Percentiles rank a stretch among this genome's conserved stretches.
Conservation (phyloP, 1,140 invertebrate species). For the Panulirus ornatus region DNA sequence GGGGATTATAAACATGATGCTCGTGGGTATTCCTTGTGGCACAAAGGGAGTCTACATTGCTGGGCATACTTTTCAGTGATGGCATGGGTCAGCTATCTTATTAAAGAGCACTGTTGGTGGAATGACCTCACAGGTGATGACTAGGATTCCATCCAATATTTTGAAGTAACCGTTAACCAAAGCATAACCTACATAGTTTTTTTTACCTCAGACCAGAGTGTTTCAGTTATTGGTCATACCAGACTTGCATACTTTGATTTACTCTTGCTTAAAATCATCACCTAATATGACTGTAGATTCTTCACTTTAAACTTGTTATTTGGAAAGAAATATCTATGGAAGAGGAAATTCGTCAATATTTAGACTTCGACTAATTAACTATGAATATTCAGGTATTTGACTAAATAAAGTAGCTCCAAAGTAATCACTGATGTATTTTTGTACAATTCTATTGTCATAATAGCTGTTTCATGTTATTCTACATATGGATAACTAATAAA, state of each 20-base stretch:
- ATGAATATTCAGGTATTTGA: slow-evolving; percentile 72
- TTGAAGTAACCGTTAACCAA: slow-evolving; percentile 66
- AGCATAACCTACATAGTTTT: slow-evolving; percentile 70
- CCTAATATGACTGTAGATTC: slow-evolving; percentile 49
- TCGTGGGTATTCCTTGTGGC: slow-evolving; percentile 40
- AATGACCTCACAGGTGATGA: slow-evolving; percentile 61
- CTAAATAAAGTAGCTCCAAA: slow-evolving; percentile 71
- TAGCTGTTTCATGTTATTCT: slow-evolving; percentile 70
- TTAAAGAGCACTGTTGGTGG: slow-evolving; percentile 39
- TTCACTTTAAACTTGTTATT: slow-evolving; percentile 32
- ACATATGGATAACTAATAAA: slow-evolving; percentile 61
- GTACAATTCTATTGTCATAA: slow-evolving; percentile 71
- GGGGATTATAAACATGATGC: slow-evolving; percentile 38
- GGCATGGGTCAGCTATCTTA: slow-evolving; percentile 41
- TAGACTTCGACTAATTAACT: slow-evolving; percentile 66
- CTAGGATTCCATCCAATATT: slow-evolving; percentile 69
- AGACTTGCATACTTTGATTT: slow-evolving; percentile 51
- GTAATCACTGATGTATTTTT: slow-evolving; percentile 72
- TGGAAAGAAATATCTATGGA: slow-evolving; percentile 55
- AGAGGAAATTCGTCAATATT: slow-evolving; percentile 70
- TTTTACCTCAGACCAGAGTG: slow-evolving; percentile 59
- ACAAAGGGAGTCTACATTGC: slow-evolving; percentile 31
- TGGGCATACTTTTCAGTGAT: slow-evolving; percentile 38
- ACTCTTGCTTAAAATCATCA: slow-evolving; percentile 28
- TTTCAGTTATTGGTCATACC: slow-evolving; percentile 46